A percentile compares a stretch with the other conserved stretches of the same genome.
Conservation (phyloP, 1,140 invertebrate species). For the Anoplolepis gracilipes region DNA sequence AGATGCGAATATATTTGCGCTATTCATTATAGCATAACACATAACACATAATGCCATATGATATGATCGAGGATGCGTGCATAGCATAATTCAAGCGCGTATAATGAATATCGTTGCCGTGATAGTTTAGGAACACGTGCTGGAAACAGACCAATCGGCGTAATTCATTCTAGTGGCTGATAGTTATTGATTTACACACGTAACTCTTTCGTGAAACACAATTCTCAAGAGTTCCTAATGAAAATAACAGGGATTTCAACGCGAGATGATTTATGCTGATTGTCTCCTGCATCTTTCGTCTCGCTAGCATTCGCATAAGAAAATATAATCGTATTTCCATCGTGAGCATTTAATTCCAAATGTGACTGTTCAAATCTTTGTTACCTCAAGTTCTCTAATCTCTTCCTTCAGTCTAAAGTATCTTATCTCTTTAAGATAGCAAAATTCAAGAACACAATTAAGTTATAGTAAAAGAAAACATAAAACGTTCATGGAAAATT, state of each 20-base stretch:
- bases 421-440: background rate
- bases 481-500: background rate
- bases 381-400: background rate
- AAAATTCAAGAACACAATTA: background rate
- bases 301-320: background rate
- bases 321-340: constrained; percentile 10
- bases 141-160: constrained; percentile 18
- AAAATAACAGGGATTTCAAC: constrained; percentile 45
- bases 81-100: constrained; percentile 5
- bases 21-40: constrained; percentile 8
- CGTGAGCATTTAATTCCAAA: background rate
- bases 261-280: constrained; percentile 52
- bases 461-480: no score
- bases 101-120: constrained; percentile 31
- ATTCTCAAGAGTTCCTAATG: constrained; percentile 11
- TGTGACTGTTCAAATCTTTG: background rate
- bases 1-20: background rate
- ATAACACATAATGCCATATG: background rate
- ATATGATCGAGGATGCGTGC: constrained; percentile 17
- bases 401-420: background rate
- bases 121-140: constrained; percentile 12
- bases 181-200: constrained; percentile 58
- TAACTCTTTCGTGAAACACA: constrained; percentile 37
- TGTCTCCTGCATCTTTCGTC: constrained; percentile 10
- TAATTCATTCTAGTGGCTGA: constrained; percentile 49